A percentile compares a stretch with the other conserved stretches of the same genome.
phyloP scores from a whole-genome alignment of 2,797 vertebrate genomes.

The Zalophus californianus region DNA sequence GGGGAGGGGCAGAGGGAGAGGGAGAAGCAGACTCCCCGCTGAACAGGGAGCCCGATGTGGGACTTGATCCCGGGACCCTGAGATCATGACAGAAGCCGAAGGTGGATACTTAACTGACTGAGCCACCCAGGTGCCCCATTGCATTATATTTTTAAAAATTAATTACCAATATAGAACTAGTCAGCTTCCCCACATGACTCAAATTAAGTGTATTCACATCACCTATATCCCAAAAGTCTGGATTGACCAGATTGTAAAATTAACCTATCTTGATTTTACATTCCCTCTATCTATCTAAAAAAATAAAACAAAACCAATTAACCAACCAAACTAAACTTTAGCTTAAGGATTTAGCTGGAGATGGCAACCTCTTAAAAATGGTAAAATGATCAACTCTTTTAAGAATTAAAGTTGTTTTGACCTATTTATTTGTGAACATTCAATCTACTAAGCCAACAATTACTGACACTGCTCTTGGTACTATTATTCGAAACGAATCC shows the following conservation, averaged over 20 bases:
- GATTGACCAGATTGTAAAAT: neutral
- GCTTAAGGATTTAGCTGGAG: neutral
- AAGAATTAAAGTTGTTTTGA: neutral
- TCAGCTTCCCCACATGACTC: neutral
- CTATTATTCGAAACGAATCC: neutral
- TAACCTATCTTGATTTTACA: neutral
- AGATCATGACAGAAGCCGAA: neutral
- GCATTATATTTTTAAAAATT: neutral
- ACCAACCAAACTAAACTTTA: neutral
- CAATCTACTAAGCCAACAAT: neutral
- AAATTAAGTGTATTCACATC: neutral
- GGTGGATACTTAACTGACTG: neutral
- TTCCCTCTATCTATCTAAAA: neutral
- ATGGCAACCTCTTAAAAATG: neutral
- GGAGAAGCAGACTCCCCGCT: neutral
- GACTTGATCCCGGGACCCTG: neutral
- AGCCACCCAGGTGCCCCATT: neutral
- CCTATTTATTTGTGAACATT: neutral
- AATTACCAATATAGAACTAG: neutral
- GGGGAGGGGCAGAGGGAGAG: neutral
- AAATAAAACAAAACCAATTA: neutral
- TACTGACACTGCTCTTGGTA: neutral
- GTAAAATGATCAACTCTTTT: neutral
- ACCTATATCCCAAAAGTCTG: neutral
- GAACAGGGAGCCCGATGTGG: fast-evolving